Conservation (phyloP, 1,140 invertebrate genomes). For the Conus ventricosus region DNA sequence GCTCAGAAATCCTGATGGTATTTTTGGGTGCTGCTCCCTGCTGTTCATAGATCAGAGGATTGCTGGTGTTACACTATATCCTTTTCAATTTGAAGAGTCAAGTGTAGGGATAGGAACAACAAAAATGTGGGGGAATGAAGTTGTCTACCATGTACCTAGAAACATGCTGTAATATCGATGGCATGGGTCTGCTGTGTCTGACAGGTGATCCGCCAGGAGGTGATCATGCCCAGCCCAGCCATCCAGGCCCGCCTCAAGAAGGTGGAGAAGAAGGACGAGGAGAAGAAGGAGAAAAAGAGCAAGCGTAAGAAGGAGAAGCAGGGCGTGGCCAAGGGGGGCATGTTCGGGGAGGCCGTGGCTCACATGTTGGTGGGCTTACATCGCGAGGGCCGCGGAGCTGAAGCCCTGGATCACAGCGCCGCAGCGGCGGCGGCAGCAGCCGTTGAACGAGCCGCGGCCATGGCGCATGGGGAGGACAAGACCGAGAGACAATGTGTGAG, state of each 20-base stretch:
- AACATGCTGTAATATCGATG: no score
- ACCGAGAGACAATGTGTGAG: constrained; percentile 86
- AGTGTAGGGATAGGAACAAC: no score
- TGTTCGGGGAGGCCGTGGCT: constrained; percentile 56
- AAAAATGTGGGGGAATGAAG: no score
- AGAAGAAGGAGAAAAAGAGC: constrained; percentile 72
- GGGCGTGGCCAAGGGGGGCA: constrained; percentile 63
- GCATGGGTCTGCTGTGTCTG: neutral
- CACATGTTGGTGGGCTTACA: constrained; percentile 40
- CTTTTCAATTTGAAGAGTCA: no score
- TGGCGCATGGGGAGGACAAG: constrained; percentile 62
- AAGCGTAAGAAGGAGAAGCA: constrained; percentile 76
- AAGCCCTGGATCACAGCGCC: constrained; percentile 57
- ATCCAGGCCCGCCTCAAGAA: constrained; percentile 73
- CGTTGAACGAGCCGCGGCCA: constrained; percentile 58
- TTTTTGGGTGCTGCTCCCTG: no score
- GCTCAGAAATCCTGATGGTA: no score
- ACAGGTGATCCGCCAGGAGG: constrained; percentile 79
- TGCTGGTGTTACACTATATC: no score
- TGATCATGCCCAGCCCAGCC: constrained; percentile 75
- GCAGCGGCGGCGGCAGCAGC: constrained; percentile 72
- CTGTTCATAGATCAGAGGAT: no score
- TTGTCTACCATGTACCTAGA: no score
- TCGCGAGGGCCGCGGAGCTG: constrained; percentile 32
- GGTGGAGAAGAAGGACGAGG: constrained; percentile 74